Evolutionary conservation across 2,888 invertebrate species (phyloP).

Genomic region (Exocentrus adspersus): DNA sequence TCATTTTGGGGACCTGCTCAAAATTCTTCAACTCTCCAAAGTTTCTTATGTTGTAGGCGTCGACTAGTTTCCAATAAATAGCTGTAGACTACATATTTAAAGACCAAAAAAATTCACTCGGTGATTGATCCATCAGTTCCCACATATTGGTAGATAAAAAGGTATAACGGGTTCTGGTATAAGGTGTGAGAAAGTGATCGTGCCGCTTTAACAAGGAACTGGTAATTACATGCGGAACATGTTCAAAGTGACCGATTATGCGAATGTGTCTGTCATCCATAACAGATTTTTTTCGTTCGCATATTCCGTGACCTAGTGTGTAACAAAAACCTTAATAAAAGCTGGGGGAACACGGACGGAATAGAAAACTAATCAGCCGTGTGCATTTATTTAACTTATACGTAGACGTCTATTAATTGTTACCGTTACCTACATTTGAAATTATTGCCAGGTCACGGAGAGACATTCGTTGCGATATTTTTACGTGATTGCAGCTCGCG

Average conservation of each 20-base stretch:
- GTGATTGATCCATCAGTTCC: not conserved
- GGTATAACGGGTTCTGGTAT: not conserved
- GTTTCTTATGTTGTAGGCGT: not conserved
- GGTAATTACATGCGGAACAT: constrained; percentile 11
- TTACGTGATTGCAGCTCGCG: no score
- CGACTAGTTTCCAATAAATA: no score
- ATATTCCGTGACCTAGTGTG: not conserved
- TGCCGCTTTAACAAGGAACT: constrained; percentile 15
- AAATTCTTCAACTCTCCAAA: not conserved
- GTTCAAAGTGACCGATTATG: constrained; percentile 9
- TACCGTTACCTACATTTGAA: not conserved
- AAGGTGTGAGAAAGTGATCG: constrained; percentile 4
- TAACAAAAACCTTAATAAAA: constrained; percentile 1
- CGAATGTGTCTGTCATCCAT: not conserved
- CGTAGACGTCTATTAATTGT: no score
- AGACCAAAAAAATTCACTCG: not conserved
- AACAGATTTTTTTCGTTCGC: not conserved
- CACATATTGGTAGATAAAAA: not conserved
- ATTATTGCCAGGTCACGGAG: not conserved
- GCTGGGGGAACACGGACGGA: no score
- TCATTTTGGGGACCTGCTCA: not conserved
- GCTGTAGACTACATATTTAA: not conserved
- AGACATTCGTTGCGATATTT: not conserved
- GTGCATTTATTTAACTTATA: not conserved
- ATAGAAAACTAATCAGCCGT: not conserved